Percentiles rank a stretch among this genome's conserved stretches.
These are phyloP conservation scores for Nemotelus pantherinus DNA, from an alignment of 2,888 invertebrate species.

Conservation along the genomic window DNA sequence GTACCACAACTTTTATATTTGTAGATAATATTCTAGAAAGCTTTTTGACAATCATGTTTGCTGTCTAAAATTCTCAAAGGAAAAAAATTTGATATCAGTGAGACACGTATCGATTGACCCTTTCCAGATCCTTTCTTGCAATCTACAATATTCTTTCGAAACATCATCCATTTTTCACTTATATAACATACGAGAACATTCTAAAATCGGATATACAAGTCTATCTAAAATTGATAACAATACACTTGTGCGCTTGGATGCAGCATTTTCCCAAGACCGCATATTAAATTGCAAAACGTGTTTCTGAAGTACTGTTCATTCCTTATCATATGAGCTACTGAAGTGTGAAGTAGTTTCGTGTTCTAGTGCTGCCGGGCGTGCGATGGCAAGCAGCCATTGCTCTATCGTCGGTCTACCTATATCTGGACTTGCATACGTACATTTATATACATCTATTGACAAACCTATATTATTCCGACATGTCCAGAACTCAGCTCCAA, in stretches of 20 bases:
- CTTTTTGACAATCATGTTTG: too few relatives aligned
- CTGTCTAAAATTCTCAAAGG: too few relatives aligned
- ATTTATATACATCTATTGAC: neutral
- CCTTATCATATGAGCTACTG: constrained; percentile 44
- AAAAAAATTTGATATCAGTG: too few relatives aligned
- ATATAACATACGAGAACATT: neutral
- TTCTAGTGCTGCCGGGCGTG: constrained; percentile 36
- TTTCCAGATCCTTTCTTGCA: too few relatives aligned
- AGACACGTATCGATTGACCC: too few relatives aligned
- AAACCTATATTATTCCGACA: too few relatives aligned
- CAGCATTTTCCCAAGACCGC: constrained; percentile 22
- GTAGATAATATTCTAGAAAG: too few relatives aligned
- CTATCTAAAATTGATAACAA: constrained; percentile 40
- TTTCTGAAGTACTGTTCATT: constrained; percentile 37
- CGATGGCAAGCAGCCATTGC: constrained; percentile 16
- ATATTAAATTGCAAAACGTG: constrained; percentile 42
- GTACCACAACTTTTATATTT: too few relatives aligned
- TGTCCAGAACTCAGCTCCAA: neutral
- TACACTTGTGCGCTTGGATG: neutral
- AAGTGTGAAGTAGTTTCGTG: constrained; percentile 45
- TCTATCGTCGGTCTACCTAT: constrained; percentile 1
- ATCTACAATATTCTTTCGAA: too few relatives aligned
- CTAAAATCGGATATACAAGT: constrained; percentile 24
- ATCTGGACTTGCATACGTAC: neutral
- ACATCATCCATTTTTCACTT: too few relatives aligned